Percentiles rank a stretch among this genome's conserved stretches.
phyloP scores from a whole-genome alignment of 2,797 vertebrate genomes.

The Rhinoraja longicauda region DNA sequence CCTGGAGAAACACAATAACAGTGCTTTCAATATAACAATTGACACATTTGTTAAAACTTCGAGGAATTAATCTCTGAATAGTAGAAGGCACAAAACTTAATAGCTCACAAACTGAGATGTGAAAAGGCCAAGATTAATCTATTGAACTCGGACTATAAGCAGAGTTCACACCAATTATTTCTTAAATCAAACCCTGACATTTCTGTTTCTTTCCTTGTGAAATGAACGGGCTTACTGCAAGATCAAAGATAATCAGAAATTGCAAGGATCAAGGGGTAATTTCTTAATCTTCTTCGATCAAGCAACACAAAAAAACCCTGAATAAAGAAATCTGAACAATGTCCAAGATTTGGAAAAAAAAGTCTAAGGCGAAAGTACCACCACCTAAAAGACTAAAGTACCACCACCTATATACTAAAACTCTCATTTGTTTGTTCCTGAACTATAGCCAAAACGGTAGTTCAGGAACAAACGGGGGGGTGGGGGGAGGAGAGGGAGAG shows the following conservation, averaged over 20 bases:
- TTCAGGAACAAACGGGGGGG: too few relatives aligned
- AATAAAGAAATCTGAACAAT: background rate
- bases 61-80: background rate
- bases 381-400: too few relatives aligned
- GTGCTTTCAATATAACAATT: background rate
- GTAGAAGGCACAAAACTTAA: background rate
- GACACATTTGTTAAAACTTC: background rate
- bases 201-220: background rate
- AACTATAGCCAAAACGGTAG: too few relatives aligned
- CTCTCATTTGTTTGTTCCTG: too few relatives aligned
- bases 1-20: slow-evolving; percentile 55
- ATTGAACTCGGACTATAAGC: background rate
- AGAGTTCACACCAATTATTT: background rate
- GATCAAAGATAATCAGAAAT: background rate
- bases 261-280: background rate
- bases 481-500: too few relatives aligned
- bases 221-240: background rate
- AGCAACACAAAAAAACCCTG: background rate
- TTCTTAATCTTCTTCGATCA: background rate
- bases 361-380: too few relatives aligned
- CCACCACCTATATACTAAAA: too few relatives aligned
- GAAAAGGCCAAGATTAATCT: background rate
- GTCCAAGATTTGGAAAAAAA: background rate
- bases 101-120: background rate
- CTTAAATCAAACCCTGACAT: background rate